Conservation (phyloP, 2,888 invertebrate species). For the Marasmarcha lunaedactyla region DNA sequence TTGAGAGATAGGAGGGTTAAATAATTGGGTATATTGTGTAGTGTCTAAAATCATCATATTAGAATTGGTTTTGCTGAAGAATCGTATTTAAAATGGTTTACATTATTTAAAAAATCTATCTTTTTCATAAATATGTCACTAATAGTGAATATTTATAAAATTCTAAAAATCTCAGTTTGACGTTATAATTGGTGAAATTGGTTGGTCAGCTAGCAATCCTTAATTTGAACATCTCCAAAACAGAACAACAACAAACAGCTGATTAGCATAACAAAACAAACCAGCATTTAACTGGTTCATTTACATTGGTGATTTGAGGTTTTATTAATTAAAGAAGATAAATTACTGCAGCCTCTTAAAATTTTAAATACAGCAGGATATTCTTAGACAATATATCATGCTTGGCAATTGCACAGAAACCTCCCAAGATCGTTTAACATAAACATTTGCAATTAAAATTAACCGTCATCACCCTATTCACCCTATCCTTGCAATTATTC, state of each 20-base stretch:
- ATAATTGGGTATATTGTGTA: too few relatives aligned
- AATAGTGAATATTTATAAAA: too few relatives aligned
- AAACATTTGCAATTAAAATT: conserved; percentile 71
- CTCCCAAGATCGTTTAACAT: conserved; percentile 51
- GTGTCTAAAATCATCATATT: too few relatives aligned
- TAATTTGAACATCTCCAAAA: too few relatives aligned
- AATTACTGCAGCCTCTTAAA: conserved; percentile 12
- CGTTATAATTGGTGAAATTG: too few relatives aligned
- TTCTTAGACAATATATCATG: conserved; percentile 48
- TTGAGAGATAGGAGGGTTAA: too few relatives aligned
- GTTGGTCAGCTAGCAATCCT: too few relatives aligned
- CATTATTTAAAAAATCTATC: too few relatives aligned
- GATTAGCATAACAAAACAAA: conserved; percentile 1
- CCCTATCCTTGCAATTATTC: conserved; percentile 66
- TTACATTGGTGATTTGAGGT: conserved; percentile 1
- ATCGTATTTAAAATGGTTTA: too few relatives aligned
- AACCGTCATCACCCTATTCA: conserved; percentile 58
- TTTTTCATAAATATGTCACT: too few relatives aligned
- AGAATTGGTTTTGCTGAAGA: too few relatives aligned
- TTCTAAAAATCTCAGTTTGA: too few relatives aligned
- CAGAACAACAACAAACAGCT: neutral
- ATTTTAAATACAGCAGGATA: conserved; percentile 22
- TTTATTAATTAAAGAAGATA: conserved; percentile 14
- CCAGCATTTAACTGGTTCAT: neutral
- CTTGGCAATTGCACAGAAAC: conserved; percentile 44